These are phyloP conservation scores for Phengaris alcon DNA, from an alignment of 2,888 invertebrate species.

Conservation along the genomic window DNA sequence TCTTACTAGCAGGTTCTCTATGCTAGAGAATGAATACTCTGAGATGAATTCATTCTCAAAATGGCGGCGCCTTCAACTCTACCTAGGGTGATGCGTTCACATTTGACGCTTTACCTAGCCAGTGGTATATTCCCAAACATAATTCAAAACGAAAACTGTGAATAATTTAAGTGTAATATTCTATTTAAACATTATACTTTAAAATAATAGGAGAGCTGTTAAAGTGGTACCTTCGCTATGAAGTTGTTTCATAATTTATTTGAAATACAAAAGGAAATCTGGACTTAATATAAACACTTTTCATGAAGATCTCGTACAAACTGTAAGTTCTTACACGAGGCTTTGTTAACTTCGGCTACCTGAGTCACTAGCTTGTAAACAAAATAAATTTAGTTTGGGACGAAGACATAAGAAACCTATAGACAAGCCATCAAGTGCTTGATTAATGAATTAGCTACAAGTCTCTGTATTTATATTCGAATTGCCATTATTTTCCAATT, in stretches of 20 bases:
- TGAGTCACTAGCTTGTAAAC: conserved; percentile 20
- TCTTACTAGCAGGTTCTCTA: too few species aligned
- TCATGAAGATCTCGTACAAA: conserved; percentile 16
- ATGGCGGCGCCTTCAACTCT: too few species aligned
- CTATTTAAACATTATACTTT: neutral
- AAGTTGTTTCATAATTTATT: conserved; percentile 10
- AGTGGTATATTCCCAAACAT: too few species aligned
- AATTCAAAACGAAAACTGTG: too few species aligned
- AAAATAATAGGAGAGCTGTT: neutral
- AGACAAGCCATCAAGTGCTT: neutral
- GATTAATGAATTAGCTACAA: too few species aligned
- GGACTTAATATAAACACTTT: neutral
- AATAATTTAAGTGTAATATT: too few species aligned
- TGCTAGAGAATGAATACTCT: too few species aligned
- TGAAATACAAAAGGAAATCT: conserved; percentile 16
- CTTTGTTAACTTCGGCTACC: conserved; percentile 23
- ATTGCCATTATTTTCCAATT: too few species aligned
- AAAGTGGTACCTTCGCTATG: neutral
- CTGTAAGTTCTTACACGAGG: conserved; percentile 13
- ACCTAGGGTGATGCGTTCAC: too few species aligned
- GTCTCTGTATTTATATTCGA: too few species aligned
- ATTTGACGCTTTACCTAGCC: too few species aligned
- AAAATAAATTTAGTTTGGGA: conserved; percentile 19
- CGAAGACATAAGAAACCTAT: neutral
- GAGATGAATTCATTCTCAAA: too few species aligned